Evolutionary conservation across 2,113 vertebrate species (phyloP).

Genomic region (Aptenodytes patagonicus): DNA sequence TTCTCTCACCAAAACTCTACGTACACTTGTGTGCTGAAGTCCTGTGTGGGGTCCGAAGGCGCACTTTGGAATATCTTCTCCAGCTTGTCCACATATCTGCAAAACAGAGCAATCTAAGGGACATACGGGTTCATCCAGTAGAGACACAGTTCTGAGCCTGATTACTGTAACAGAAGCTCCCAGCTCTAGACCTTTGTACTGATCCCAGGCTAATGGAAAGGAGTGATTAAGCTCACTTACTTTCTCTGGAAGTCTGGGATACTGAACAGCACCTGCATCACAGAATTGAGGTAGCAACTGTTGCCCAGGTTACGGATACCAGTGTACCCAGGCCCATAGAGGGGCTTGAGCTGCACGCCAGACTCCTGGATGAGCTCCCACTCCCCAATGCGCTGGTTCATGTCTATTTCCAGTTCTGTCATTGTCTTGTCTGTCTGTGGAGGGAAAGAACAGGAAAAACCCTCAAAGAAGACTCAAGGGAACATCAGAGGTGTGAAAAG

Average conservation of each 20-base stretch:
- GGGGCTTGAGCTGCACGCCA: slow-evolving; percentile 86
- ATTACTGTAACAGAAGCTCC: not conserved
- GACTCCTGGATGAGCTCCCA: slow-evolving; percentile 99
- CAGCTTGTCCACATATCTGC: slow-evolving; percentile 92
- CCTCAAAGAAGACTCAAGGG: not conserved
- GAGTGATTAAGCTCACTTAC: slow-evolving; percentile 76
- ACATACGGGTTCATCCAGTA: not conserved
- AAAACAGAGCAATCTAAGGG: not conserved
- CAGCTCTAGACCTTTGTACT: not conserved
- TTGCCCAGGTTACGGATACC: slow-evolving; percentile 98
- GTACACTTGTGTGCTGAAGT: slow-evolving; percentile 99
- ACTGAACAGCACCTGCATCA: slow-evolving; percentile 99
- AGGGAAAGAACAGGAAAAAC: not conserved
- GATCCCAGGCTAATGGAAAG: not conserved
- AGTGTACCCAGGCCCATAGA: slow-evolving; percentile 92
- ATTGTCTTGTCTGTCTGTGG: slow-evolving; percentile 94
- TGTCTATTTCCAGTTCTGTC: slow-evolving; percentile 98
- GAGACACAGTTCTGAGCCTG: not conserved
- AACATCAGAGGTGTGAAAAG: not conserved
- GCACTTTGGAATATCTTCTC: slow-evolving; percentile 94
- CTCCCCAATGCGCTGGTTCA: slow-evolving; percentile 97
- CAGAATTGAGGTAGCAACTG: slow-evolving; percentile 99
- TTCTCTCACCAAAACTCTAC: slow-evolving; percentile 64
- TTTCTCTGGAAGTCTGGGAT: slow-evolving; percentile 97
- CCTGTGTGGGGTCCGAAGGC: slow-evolving; percentile 92